Evolutionary conservation across 2,113 vertebrate genomes (phyloP), one percentile per base, ranked within the genome.

Genomic region (Eudyptes chrysolophus): DNA sequence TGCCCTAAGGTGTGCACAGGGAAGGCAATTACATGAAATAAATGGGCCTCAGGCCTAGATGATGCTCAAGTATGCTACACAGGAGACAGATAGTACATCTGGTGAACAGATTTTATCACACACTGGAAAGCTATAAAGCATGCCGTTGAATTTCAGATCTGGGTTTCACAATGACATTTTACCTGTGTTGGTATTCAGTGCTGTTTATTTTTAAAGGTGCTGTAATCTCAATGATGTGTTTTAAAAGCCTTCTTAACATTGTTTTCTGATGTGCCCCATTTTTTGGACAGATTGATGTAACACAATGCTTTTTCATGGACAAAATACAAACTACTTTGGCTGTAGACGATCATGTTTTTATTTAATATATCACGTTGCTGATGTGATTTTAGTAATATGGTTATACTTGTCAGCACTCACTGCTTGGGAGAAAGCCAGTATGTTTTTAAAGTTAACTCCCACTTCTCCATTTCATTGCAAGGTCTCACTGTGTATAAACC

Each of bases 1-100:
- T 98, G 99, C 99, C 99, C 99, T 98, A 98, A 99, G 99, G 99
- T 99, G 99, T 99, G 98, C 98, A 98, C 98, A 98, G 98, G 98
- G 99, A 99, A 98, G 99, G 99, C 99, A 99, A 99, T 99, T 99
- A 99, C 98, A 99, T 98, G 99, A 99, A 99, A 99, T 99, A 99
- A 99, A 99, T 99, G 99, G 98, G 99, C 99, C 99, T 99, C 98
- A 97, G 98, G 99, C 98, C 99, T 99, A 98, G 98, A 98, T 98
- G 98, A 99, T 98, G 98, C 98, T 98, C 98, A 98, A 98, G 97
- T 98, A 99, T 98, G 98, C 98, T 98, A 98, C 98, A 98, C 98
- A 97, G 97, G 98, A 99, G 98, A 98, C 98, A 98, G 98, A 98
- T 98, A 98, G 97, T 98, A 98, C 99, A 99, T 99, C 99, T 99